Conservation (phyloP, 2,113 vertebrate genomes). For the Rissa tridactyla region DNA sequence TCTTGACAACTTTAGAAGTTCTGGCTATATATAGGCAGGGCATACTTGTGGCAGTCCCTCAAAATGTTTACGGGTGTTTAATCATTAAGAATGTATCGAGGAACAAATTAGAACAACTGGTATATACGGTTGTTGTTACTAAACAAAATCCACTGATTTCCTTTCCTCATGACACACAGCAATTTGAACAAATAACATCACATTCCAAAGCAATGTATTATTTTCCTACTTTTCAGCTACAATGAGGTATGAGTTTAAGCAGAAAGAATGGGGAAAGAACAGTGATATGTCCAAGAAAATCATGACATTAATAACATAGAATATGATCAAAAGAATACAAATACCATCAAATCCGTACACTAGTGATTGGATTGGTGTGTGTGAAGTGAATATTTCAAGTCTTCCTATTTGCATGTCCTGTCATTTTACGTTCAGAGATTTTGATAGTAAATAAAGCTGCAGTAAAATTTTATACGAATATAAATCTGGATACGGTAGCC, state of each 20-base stretch:
- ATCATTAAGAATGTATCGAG: not conserved
- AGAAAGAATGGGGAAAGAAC: not conserved
- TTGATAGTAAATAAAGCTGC: constrained; percentile 9
- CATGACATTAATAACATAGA: not conserved
- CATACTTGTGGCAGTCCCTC: not conserved
- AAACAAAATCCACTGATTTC: not conserved
- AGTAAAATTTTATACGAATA: not conserved
- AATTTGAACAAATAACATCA: not conserved
- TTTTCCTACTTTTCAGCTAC: not conserved
- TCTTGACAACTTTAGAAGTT: not conserved
- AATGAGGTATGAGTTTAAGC: not conserved
- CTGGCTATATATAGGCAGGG: not conserved
- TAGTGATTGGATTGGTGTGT: not conserved
- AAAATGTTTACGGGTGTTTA: not conserved
- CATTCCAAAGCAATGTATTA: not conserved
- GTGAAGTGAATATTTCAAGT: not conserved
- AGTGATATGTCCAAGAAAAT: not conserved
- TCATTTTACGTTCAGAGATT: not conserved
- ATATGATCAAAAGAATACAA: not conserved
- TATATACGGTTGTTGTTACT: not conserved
- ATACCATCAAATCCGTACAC: not conserved
- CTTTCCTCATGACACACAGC: not conserved
- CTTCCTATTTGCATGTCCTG: not conserved
- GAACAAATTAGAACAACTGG: not conserved
- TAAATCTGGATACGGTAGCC: not conserved